A percentile compares a stretch with the other conserved stretches of the same genome.
Conservation (phyloP, 2,113 vertebrate genomes). For the Scalopus aquaticus region DNA sequence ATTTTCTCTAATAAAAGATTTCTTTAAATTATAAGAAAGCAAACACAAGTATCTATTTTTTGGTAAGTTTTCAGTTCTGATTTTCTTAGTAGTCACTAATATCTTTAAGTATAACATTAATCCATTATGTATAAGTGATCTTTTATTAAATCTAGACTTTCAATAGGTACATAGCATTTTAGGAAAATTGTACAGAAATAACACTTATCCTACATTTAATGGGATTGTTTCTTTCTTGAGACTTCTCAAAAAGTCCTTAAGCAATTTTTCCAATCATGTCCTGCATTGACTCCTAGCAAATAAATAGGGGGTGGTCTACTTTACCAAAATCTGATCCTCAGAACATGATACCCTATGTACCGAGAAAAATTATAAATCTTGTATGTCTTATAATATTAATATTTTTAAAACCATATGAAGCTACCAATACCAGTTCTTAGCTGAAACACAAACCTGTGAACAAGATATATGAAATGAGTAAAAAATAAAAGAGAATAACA, state of each 20-base stretch:
- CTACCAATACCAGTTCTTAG: background rate
- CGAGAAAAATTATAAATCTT: conserved; percentile 35
- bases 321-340: conserved; percentile 40
- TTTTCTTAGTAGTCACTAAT: conserved; percentile 31
- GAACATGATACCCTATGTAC: conserved; percentile 45
- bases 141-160: conserved; percentile 46
- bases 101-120: conserved; percentile 42
- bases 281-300: conserved; percentile 60
- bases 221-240: background rate
- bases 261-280: conserved; percentile 40
- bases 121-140: background rate
- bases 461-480: background rate
- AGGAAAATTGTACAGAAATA: conserved; percentile 18
- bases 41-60: conserved; percentile 25
- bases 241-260: conserved; percentile 36
- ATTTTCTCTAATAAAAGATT: conserved; percentile 47
- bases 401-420: conserved; percentile 50
- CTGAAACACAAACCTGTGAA: conserved; percentile 27
- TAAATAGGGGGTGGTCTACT: conserved; percentile 68
- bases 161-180: conserved; percentile 15
- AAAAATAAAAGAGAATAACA: conserved; percentile 26
- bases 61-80: conserved; percentile 23
- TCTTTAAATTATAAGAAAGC: conserved; percentile 38
- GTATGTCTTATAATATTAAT: conserved; percentile 11
- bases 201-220: background rate